These are phyloP conservation scores for Chironomus riparius DNA, from an alignment of 2,888 invertebrate genomes.

Conservation along the genomic window DNA sequence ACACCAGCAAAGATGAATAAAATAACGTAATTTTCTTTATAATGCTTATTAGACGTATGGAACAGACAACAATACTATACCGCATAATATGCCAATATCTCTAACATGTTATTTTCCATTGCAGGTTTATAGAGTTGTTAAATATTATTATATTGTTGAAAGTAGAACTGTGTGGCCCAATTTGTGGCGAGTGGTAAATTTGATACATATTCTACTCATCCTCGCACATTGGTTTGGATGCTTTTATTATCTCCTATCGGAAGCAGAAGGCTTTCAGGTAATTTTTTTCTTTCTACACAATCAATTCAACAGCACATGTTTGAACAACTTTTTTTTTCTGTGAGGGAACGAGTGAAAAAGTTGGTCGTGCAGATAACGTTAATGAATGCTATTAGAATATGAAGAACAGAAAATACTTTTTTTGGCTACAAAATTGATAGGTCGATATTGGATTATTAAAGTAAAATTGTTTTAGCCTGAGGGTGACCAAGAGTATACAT, in stretches of 20 bases:
- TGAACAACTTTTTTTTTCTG: background rate
- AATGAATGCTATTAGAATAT: too few species aligned
- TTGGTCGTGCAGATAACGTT: background rate
- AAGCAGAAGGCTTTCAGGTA: conserved; percentile 78
- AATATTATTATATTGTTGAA: conserved; percentile 93
- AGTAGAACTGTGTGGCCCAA: conserved; percentile 93
- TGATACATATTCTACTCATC: conserved; percentile 88
- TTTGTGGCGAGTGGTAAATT: conserved; percentile 89
- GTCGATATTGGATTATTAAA: too few species aligned
- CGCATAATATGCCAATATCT: background rate
- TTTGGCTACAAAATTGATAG: too few species aligned
- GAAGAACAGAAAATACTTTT: too few species aligned
- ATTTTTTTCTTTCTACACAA: conserved; percentile 32
- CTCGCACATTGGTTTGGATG: conserved; percentile 97
- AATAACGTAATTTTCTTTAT: too few species aligned
- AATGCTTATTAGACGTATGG: too few species aligned
- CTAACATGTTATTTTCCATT: conserved; percentile 29
- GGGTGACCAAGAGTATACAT: too few species aligned
- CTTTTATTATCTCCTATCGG: conserved; percentile 90
- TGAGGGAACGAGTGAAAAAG: background rate
- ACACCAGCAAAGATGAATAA: background rate
- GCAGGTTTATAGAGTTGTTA: conserved; percentile 83
- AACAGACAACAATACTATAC: too few species aligned
- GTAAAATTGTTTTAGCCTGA: too few species aligned
- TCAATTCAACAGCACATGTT: background rate